Evolutionary conservation across 2,113 vertebrate genomes (phyloP).

Genomic region (Colistium nudipinnis): DNA sequence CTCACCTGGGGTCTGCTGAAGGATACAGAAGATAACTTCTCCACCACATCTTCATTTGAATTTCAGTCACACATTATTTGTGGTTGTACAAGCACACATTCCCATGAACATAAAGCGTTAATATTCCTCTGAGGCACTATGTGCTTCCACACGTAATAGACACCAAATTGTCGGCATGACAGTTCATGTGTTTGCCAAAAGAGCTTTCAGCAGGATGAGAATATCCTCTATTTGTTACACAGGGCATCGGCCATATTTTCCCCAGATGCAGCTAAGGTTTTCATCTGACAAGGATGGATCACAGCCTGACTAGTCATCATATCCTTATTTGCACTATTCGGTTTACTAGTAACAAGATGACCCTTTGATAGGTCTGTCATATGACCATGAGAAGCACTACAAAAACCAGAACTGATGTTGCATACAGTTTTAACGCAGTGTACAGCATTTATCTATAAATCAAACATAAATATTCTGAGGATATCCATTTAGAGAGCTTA

Average conservation of each 20-base stretch:
- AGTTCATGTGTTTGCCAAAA: conserved; percentile 17
- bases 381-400: not conserved
- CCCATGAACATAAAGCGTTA: not conserved
- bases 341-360: conserved; percentile 14
- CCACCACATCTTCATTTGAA: conserved; percentile 65
- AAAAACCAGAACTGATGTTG: not conserved
- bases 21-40: conserved; percentile 38
- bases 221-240: not conserved
- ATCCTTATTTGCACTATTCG: conserved; percentile 38
- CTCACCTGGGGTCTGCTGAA: conserved; percentile 22
- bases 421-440: not conserved
- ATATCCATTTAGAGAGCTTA: not conserved
- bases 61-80: conserved; percentile 16
- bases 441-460: not conserved
- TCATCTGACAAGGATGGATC: not conserved
- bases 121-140: not conserved
- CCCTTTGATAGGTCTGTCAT: conserved; percentile 4
- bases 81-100: not conserved
- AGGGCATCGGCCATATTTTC: not conserved
- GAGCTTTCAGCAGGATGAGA: conserved; percentile 23
- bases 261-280: not conserved
- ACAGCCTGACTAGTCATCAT: conserved; percentile 12
- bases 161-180: not conserved
- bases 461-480: not conserved
- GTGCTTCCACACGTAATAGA: conserved; percentile 4